phyloP scores from a whole-genome alignment of 1,140 invertebrate species.

The Aphaenogaster ashmeadi region DNA sequence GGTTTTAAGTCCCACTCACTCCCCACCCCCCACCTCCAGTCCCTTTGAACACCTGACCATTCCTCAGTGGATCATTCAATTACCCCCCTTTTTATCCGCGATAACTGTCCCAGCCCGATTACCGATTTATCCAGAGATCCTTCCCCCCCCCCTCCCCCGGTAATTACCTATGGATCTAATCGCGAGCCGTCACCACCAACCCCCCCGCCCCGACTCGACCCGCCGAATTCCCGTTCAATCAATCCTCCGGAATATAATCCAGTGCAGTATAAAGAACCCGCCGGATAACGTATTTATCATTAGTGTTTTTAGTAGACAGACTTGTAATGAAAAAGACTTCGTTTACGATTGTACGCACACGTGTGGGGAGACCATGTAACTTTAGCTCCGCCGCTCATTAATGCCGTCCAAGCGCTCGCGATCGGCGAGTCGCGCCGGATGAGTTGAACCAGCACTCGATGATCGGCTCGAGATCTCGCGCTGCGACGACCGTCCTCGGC shows the following conservation, averaged over 20 bases:
- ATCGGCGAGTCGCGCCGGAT: slow-evolving; percentile 57
- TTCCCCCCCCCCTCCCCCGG: slow-evolving; percentile 11
- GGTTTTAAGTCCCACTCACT: slow-evolving; percentile 69
- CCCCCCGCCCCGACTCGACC: not conserved
- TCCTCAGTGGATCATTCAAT: slow-evolving; percentile 69
- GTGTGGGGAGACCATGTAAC: slow-evolving; percentile 88
- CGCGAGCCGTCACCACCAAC: slow-evolving; percentile 5
- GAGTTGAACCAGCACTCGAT: slow-evolving; percentile 19
- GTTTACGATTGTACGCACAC: slow-evolving; percentile 87
- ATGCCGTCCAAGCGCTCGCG: slow-evolving; percentile 70
- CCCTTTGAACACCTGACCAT: not conserved
- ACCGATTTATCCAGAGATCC: slow-evolving; percentile 63
- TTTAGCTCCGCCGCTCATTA: slow-evolving; percentile 86
- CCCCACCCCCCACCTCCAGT: not conserved
- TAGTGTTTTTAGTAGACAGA: slow-evolving; percentile 86
- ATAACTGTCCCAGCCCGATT: slow-evolving; percentile 64
- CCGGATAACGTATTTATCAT: slow-evolving; percentile 82
- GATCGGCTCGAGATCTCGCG: slow-evolving; percentile 29
- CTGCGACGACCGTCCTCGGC: not conserved
- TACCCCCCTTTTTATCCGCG: slow-evolving; percentile 46
- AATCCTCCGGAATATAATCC: slow-evolving; percentile 71
- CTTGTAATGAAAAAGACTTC: slow-evolving; percentile 83
- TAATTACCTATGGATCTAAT: slow-evolving; percentile 53
- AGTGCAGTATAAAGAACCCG: slow-evolving; percentile 74
- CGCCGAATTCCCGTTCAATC: slow-evolving; percentile 43